These are phyloP conservation scores for Bombyx huttoni DNA, from an alignment of 2,888 invertebrate species.

Conservation along the genomic window DNA sequence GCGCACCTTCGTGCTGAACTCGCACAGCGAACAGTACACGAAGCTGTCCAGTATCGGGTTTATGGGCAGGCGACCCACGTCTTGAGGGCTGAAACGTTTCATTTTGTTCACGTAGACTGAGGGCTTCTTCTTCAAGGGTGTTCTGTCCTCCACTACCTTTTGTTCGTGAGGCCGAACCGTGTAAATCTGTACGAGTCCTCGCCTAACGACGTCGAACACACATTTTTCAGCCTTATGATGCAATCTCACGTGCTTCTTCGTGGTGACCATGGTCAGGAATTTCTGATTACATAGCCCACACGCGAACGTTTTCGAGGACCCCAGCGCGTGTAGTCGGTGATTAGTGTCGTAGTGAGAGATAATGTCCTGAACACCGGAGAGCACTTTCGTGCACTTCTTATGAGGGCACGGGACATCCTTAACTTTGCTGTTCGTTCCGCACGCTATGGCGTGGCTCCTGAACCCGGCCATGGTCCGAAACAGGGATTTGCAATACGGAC, in stretches of 20 bases:
- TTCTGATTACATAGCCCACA: conserved; percentile 24
- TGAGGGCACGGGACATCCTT: conserved; percentile 4
- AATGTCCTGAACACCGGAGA: conserved; percentile 12
- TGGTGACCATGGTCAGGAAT: conserved; percentile 6
- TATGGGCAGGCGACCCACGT: conserved; percentile 76
- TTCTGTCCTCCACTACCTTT: not conserved
- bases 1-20: conserved; percentile 78
- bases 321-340: conserved; percentile 7
- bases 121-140: conserved; percentile 6
- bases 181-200: not conserved
- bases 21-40: conserved; percentile 77
- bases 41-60: conserved; percentile 75
- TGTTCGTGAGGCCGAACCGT: not conserved
- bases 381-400: not conserved
- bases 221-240: conserved; percentile 16
- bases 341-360: conserved; percentile 25
- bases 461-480: conserved; percentile 18
- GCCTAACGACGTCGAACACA: not conserved
- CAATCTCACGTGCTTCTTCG: conserved; percentile 23
- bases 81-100: conserved; percentile 67
- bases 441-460: conserved; percentile 25
- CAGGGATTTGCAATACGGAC: conserved; percentile 25
- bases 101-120: conserved; percentile 17
- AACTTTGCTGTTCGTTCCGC: conserved; percentile 12
- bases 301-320: conserved; percentile 7